Evolutionary conservation across 2,888 invertebrate genomes (phyloP).

Genomic region (Leptopterna dolabrata): DNA sequence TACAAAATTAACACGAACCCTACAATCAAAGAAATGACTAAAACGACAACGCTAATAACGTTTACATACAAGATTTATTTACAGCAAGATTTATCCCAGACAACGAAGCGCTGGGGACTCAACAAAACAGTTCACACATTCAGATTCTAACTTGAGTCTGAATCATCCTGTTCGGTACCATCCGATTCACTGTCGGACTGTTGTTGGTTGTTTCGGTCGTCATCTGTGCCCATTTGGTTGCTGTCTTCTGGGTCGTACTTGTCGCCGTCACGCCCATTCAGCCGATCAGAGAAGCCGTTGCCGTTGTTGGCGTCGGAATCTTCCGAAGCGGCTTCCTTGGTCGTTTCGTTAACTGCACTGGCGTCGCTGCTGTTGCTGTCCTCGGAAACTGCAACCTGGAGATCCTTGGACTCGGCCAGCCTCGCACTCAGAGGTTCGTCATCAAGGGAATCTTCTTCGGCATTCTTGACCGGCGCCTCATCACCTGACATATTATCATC

Average conservation of each 20-base stretch:
- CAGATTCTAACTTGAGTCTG: not conserved
- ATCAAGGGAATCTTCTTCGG: slow-evolving; percentile 9
- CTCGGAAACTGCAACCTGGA: not conserved
- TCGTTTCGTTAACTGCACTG: not conserved
- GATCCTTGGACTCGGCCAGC: not conserved
- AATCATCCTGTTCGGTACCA: not conserved
- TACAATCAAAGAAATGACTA: not conserved
- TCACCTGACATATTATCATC: not conserved
- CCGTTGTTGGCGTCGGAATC: not conserved
- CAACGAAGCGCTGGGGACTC: not conserved
- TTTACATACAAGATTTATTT: not conserved
- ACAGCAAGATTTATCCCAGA: not conserved
- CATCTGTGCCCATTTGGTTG: not conserved
- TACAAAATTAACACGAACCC: not conserved
- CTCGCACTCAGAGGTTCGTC: not conserved
- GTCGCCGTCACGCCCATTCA: not conserved
- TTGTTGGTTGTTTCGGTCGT: not conserved
- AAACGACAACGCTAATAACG: not conserved
- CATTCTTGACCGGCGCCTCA: not conserved
- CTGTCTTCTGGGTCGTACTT: not conserved
- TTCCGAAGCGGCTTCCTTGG: not conserved
- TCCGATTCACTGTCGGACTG: not conserved
- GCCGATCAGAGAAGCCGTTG: not conserved
- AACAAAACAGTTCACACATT: not conserved
- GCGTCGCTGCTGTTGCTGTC: not conserved